Evolutionary conservation across 1,140 invertebrate genomes (phyloP), one percentile per base, ranked within the genome.

Genomic region (Alviniconcha marisindica): DNA sequence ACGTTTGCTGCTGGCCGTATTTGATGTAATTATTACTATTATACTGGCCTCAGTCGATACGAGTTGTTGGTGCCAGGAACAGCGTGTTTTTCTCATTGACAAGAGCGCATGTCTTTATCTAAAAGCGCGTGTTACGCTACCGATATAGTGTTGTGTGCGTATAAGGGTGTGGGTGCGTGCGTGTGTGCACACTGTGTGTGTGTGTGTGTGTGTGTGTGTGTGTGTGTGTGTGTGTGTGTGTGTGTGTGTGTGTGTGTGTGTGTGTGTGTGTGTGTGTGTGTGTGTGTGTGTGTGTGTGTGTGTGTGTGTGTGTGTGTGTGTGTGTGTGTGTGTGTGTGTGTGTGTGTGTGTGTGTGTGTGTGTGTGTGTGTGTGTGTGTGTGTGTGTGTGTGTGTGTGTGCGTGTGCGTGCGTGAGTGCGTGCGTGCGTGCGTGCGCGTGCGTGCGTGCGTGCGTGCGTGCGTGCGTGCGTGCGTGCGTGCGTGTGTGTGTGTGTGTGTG

Each of bases 181-280:
- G 56, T 60, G 56, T n/a, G 56, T 60, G 56, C 21, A n/a, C n/a
- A n/a, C 15, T 60, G 56, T 60, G 56, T n/a, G 56, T 60, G 56
- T 60, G 56, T n/a, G 56, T 60, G 56, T n/a, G 7, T n/a, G 56
- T 15, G 56, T 60, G 56, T 60, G 56, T 60, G 56, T 60, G 24
- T n/a, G 7, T 60, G 56, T n/a, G 56, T n/a, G 7, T n/a, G 56
- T 60, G 56, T n/a, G 56, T n/a, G 56, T n/a, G 56, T n/a, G 56
- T 60, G 56, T n/a, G 56, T 60, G 7, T 60, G 56, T 60, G 56
- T 60, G 56, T 60, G 56, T 60, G 56, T 60, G 56, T 60, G 56
- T 60, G 56, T 60, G 56, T 60, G 56, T 60, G 56, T 60, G 56
- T 60, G 56, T 60, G 56, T 60, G 56, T 60, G 56, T 60, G 56